Evolutionary conservation across 2,888 invertebrate species (phyloP).

Genomic region (Cantharis rustica): DNA sequence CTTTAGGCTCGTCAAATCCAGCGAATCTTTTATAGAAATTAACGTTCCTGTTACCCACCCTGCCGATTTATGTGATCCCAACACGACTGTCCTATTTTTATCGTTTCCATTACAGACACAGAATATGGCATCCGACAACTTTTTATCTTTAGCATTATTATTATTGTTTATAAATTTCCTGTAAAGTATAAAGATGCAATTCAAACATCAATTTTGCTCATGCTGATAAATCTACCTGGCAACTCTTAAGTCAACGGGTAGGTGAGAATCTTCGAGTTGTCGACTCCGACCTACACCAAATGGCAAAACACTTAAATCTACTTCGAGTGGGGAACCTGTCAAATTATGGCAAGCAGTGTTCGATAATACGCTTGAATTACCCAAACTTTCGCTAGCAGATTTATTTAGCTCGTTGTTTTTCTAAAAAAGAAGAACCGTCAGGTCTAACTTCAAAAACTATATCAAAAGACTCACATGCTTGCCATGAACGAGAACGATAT

Average conservation of each 20-base stretch:
- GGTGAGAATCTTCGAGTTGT: conserved; percentile 55
- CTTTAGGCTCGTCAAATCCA: neutral
- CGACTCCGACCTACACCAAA: conserved; percentile 53
- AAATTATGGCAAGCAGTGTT: conserved; percentile 52
- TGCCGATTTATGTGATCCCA: neutral
- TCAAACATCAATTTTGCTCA: neutral
- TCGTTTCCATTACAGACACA: neutral
- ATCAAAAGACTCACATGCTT: neutral
- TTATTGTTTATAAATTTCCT: neutral
- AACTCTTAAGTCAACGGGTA: conserved; percentile 53
- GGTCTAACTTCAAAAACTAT: neutral
- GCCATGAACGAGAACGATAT: neutral
- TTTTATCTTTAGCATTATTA: neutral
- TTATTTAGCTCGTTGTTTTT: neutral
- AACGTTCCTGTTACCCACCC: neutral
- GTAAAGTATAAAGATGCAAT: neutral
- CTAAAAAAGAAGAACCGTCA: neutral
- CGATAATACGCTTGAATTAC: neutral
- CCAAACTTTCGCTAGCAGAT: neutral
- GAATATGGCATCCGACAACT: neutral
- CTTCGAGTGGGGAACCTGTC: conserved; percentile 61
- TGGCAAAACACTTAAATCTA: conserved; percentile 54
- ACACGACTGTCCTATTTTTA: neutral
- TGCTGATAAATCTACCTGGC: conserved; percentile 37
- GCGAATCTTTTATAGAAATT: neutral